Conservation (phyloP, 2,113 vertebrate species). For the Megaceryle maxima region DNA sequence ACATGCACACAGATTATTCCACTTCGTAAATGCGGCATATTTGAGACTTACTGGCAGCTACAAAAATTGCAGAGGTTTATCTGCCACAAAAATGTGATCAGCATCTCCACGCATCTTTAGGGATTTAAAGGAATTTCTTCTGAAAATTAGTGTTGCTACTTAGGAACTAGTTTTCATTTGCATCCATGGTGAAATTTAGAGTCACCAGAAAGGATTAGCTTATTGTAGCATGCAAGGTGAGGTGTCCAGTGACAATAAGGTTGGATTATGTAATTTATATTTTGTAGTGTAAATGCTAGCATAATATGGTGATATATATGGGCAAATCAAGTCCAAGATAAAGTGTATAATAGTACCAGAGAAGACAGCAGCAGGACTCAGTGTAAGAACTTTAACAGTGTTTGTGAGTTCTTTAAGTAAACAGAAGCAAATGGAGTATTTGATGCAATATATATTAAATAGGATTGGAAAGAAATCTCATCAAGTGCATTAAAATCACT, state of each 20-base stretch:
- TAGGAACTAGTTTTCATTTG: not conserved
- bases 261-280: not conserved
- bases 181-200: not conserved
- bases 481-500: not conserved
- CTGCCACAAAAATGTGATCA: not conserved
- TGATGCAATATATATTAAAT: not conserved
- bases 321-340: not conserved
- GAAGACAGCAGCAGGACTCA: not conserved
- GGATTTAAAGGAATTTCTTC: not conserved
- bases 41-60: not conserved
- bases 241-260: not conserved
- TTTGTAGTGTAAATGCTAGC: not conserved
- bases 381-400: not conserved
- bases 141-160: not conserved
- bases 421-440: not conserved
- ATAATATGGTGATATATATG: not conserved
- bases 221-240: not conserved
- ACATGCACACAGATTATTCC: not conserved
- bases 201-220: not conserved
- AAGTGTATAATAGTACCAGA: not conserved
- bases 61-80: constrained; percentile 1
- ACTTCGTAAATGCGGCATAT: not conserved
- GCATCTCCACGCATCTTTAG: not conserved
- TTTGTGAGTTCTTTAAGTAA: not conserved
- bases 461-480: not conserved